These are phyloP conservation scores for Cherax quadricarinatus DNA, from an alignment of 1,140 invertebrate genomes.

Conservation along the genomic window DNA sequence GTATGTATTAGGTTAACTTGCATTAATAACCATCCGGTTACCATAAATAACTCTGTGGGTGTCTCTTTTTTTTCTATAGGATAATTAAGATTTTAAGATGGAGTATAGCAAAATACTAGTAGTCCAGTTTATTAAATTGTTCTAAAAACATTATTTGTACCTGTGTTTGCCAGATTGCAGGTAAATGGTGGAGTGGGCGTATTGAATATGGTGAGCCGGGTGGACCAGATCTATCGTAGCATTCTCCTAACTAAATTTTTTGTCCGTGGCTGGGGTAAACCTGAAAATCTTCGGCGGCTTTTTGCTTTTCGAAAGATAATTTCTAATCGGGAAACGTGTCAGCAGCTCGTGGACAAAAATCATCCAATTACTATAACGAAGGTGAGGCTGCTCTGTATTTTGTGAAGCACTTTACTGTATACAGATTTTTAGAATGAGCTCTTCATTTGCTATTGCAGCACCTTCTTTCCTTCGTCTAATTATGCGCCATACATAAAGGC, in stretches of 20 bases:
- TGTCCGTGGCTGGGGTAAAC: slow-evolving; percentile 96
- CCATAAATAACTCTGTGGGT: not conserved
- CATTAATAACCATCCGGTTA: not conserved
- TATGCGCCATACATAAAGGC: not conserved
- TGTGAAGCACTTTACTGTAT: not conserved
- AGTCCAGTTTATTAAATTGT: not conserved
- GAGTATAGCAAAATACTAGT: not conserved
- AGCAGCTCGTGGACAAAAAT: slow-evolving; percentile 86
- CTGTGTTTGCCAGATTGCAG: not conserved
- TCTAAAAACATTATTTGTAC: not conserved
- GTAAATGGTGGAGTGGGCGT: slow-evolving; percentile 10
- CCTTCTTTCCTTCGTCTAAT: not conserved
- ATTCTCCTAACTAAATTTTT: slow-evolving; percentile 95
- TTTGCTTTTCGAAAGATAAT: slow-evolving; percentile 94
- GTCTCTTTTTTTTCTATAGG: not conserved
- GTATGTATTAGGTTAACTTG: too few relatives aligned
- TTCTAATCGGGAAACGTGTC: slow-evolving; percentile 88
- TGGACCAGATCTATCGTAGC: slow-evolving; percentile 91
- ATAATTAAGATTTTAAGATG: not conserved
- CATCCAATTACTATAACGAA: slow-evolving; percentile 94
- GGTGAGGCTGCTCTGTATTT: slow-evolving; percentile 78
- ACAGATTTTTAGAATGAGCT: too few relatives aligned
- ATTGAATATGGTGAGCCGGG: slow-evolving; percentile 63
- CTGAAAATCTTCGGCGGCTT: slow-evolving; percentile 91
- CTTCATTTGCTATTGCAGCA: too few relatives aligned